These are phyloP conservation scores for Gobiocypris rarus DNA, from an alignment of 2,113 vertebrate genomes.

Conservation along the genomic window DNA sequence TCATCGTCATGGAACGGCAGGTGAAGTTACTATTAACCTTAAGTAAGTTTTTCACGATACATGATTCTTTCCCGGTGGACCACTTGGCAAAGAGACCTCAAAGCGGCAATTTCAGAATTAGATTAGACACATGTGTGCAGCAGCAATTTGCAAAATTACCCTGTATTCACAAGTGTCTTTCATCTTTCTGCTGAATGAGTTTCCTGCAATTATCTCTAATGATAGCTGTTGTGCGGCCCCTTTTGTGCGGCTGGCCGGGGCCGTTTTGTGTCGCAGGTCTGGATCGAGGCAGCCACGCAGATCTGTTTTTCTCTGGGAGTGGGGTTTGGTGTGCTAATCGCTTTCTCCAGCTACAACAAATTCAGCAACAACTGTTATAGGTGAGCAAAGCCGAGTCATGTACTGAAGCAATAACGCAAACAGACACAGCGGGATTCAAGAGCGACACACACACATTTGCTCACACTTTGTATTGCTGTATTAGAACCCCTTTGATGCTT, in stretches of 20 bases:
- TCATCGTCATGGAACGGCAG: not conserved
- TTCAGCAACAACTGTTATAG: slow-evolving; percentile 89
- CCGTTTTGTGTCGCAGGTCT: slow-evolving; percentile 78
- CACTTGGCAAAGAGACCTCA: slow-evolving; percentile 55
- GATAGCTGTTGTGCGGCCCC: slow-evolving; percentile 76
- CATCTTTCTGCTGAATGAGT: slow-evolving; percentile 81
- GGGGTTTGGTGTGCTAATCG: slow-evolving; percentile 87
- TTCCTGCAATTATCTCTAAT: slow-evolving; percentile 83
- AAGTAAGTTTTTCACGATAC: slow-evolving; percentile 55
- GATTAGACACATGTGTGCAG: slow-evolving; percentile 80
- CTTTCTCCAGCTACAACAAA: slow-evolving; percentile 89
- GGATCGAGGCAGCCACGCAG: slow-evolving; percentile 86
- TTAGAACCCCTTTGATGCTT: slow-evolving; percentile 71
- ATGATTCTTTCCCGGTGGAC: slow-evolving; percentile 50
- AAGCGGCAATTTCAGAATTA: slow-evolving; percentile 77
- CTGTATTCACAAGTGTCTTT: slow-evolving; percentile 82
- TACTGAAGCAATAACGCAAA: not conserved
- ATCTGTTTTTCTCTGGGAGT: slow-evolving; percentile 88
- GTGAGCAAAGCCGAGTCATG: slow-evolving; percentile 60
- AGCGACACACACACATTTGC: not conserved
- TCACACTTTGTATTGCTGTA: slow-evolving; percentile 47
- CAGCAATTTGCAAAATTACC: slow-evolving; percentile 83
- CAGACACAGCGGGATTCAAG: not conserved
- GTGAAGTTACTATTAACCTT: slow-evolving; percentile 47
- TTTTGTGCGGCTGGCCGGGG: slow-evolving; percentile 77